Conservation (phyloP, 2,113 vertebrate genomes). For the Apodemus speciosus region DNA sequence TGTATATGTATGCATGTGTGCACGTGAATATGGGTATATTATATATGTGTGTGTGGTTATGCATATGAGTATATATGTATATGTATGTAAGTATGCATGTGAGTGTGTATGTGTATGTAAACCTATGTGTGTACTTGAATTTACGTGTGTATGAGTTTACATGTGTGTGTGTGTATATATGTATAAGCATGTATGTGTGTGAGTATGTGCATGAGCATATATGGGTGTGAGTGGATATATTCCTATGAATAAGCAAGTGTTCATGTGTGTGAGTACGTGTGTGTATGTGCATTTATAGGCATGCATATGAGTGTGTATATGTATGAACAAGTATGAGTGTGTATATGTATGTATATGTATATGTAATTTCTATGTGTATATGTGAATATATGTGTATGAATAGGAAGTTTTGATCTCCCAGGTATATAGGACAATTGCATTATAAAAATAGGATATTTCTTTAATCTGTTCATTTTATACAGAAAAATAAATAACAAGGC, state of each 20-base stretch:
- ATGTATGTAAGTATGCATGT: background rate
- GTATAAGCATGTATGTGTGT: background rate
- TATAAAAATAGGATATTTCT: background rate
- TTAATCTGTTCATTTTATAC: background rate
- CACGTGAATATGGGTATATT: background rate
- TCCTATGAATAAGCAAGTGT: background rate
- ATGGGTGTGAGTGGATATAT: background rate
- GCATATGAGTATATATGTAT: background rate
- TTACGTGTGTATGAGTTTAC: background rate
- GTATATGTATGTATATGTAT: background rate
- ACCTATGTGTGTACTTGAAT: background rate
- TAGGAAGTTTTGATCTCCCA: background rate
- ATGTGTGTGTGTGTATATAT: background rate
- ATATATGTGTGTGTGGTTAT: background rate
- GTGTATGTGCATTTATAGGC: background rate
- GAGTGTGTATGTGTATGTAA: background rate
- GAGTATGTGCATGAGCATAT: background rate
- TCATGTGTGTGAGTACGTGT: background rate
- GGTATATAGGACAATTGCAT: constrained; percentile 7
- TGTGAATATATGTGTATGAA: background rate
- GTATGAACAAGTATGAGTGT: background rate
- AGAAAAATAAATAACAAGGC: constrained; percentile 24
- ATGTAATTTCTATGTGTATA: background rate
- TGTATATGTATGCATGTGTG: background rate
- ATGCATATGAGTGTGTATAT: background rate